These are phyloP conservation scores for Graptemys geographica DNA, from an alignment of 2,797 vertebrate species.

Conservation along the genomic window DNA sequence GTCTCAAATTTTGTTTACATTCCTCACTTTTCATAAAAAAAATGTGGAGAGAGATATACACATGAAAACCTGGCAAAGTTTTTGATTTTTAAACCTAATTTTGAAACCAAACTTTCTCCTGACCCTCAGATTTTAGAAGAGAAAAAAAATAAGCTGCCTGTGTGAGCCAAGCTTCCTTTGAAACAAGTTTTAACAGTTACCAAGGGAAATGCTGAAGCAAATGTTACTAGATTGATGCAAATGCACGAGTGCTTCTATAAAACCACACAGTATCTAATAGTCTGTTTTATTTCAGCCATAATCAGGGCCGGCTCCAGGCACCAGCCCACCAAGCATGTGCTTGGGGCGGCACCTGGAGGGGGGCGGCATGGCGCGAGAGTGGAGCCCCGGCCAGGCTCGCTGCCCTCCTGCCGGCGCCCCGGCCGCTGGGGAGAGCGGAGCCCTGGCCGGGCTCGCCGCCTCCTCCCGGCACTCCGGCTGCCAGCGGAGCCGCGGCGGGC, in stretches of 20 bases:
- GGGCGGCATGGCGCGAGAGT: too few relatives aligned
- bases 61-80: neutral
- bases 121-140: neutral
- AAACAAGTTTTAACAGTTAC: neutral
- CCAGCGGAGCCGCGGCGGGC: too few relatives aligned
- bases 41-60: neutral
- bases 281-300: neutral
- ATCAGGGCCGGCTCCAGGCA: neutral
- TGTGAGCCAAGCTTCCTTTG: neutral
- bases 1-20: neutral
- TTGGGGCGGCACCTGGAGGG: too few relatives aligned
- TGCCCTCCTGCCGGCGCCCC: too few relatives aligned
- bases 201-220: neutral
- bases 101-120: neutral
- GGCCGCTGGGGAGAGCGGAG: too few relatives aligned
- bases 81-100: accelerated
- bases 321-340: too few relatives aligned
- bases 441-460: too few relatives aligned
- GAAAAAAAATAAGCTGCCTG: neutral
- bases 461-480: too few relatives aligned
- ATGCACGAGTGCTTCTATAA: accelerated
- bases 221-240: neutral
- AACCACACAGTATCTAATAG: neutral
- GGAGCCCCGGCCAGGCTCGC: too few relatives aligned
- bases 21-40: neutral